These are phyloP conservation scores for Mungos mungo DNA, from an alignment of 2,113 vertebrate species.

Conservation along the genomic window DNA sequence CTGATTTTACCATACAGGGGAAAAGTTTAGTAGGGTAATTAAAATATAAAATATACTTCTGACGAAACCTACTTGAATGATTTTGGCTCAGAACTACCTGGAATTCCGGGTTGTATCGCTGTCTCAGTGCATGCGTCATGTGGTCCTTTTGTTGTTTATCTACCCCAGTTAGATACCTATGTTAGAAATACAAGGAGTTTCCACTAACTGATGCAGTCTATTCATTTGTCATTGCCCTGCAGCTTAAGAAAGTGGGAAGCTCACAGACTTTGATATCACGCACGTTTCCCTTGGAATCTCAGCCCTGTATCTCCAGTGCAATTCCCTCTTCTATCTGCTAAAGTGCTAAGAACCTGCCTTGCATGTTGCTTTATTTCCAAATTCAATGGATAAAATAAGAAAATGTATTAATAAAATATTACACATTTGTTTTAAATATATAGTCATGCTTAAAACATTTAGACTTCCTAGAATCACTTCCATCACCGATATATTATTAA, in stretches of 20 bases:
- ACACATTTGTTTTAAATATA: background rate
- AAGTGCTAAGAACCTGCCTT: background rate
- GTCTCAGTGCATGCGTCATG: background rate
- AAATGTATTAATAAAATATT: background rate
- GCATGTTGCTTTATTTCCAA: background rate
- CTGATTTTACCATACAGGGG: background rate
- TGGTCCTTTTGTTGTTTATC: background rate
- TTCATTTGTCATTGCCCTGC: background rate
- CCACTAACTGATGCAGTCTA: background rate
- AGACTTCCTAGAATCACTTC: background rate
- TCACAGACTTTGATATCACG: background rate
- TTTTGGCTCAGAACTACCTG: background rate
- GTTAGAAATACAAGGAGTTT: background rate
- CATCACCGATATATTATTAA: background rate
- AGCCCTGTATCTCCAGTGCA: rapidly evolving
- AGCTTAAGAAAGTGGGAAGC: background rate
- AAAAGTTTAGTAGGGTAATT: background rate
- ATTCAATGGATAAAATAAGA: background rate
- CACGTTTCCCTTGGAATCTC: background rate
- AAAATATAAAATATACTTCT: background rate
- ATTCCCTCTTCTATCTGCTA: background rate
- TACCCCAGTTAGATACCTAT: background rate
- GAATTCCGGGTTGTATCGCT: background rate
- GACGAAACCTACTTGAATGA: background rate
- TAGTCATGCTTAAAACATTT: background rate